phyloP scores from a whole-genome alignment of 2,888 invertebrate species.

The Lasioglossum calceatum region DNA sequence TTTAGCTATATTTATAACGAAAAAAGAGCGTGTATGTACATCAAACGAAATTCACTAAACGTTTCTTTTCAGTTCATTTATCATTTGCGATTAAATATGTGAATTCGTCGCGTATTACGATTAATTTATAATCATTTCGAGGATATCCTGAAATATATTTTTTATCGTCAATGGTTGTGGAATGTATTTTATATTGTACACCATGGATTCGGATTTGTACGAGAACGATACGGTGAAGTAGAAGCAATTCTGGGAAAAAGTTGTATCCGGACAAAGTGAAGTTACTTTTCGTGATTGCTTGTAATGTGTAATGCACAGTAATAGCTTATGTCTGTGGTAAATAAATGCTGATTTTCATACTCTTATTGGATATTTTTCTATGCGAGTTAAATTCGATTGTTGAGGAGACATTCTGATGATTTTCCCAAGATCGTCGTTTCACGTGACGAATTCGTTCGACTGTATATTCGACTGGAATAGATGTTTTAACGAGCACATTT shows the following conservation, averaged over 20 bases:
- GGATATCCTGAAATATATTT: conserved; percentile 31
- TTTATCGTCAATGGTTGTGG: conserved; percentile 29
- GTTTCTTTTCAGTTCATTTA: conserved; percentile 56
- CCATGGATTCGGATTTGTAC: conserved; percentile 2
- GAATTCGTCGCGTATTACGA: conserved; percentile 34
- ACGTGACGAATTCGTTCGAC: not conserved
- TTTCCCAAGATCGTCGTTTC: not conserved
- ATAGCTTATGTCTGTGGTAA: not conserved
- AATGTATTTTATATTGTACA: conserved; percentile 31
- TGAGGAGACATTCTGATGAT: not conserved
- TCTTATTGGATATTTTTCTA: not conserved
- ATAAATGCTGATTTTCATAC: not conserved
- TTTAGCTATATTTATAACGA: conserved; percentile 74
- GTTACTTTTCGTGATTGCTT: not conserved
- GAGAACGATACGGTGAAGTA: not conserved
- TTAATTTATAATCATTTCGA: conserved; percentile 38
- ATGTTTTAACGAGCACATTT: not conserved
- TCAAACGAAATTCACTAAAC: conserved; percentile 60
- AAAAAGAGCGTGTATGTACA: conserved; percentile 57
- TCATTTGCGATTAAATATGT: conserved; percentile 48
- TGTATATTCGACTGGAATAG: not conserved
- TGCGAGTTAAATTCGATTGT: not conserved
- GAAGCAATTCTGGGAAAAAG: not conserved
- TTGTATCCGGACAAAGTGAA: not conserved
- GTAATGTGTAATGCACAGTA: not conserved